Conservation (phyloP, 2,797 vertebrate species). For the Propithecus deckenii region DNA sequence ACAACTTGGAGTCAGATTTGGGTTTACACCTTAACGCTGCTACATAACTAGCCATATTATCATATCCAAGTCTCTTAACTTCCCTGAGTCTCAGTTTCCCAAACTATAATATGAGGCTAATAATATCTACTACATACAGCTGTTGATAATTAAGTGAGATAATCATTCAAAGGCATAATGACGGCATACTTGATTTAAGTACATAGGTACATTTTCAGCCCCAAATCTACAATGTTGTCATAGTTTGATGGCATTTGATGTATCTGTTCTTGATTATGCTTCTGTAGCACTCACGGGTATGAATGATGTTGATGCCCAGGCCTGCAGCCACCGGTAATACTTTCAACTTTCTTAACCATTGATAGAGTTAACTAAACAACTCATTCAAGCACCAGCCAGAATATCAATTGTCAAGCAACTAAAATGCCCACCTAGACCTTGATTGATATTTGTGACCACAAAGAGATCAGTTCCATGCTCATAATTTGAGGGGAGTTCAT, state of each 20-base stretch:
- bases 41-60: not conserved
- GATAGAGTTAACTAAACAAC: not conserved
- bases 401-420: not conserved
- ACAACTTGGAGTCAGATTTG: not conserved
- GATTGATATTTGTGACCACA: not conserved
- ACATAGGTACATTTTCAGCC: not conserved
- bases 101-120: not conserved
- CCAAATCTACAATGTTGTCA: not conserved
- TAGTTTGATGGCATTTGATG: not conserved
- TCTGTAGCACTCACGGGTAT: not conserved
- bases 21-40: not conserved
- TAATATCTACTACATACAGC: not conserved
- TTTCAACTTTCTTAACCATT: not conserved
- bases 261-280: not conserved
- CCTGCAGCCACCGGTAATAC: not conserved
- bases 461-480: not conserved
- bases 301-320: not conserved
- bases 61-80: not conserved
- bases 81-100: not conserved
- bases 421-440: not conserved
- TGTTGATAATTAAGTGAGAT: slow-evolving; percentile 2
- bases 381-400: not conserved
- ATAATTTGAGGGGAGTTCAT: not conserved
- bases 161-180: slow-evolving; percentile 4
- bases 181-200: not conserved